Evolutionary conservation across 2,888 invertebrate genomes (phyloP).

Genomic region (Biston stratarius): DNA sequence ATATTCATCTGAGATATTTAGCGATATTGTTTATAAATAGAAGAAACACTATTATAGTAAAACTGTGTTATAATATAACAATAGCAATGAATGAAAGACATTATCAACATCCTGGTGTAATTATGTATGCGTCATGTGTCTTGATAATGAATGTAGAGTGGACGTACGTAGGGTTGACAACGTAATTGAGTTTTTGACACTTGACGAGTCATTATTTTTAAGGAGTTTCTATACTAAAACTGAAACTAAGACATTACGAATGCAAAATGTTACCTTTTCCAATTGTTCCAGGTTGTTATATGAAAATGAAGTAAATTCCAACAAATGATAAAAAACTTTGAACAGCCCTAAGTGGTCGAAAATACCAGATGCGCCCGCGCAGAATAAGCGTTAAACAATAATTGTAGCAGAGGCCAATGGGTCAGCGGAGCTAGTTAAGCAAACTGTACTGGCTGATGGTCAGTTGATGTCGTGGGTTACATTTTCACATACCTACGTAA

Average conservation of each 20-base stretch:
- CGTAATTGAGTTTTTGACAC: slow-evolving; percentile 12
- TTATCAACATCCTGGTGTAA: slow-evolving; percentile 77
- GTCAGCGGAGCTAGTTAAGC: slow-evolving; percentile 26
- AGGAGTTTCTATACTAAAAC: not conserved
- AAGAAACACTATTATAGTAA: slow-evolving; percentile 54
- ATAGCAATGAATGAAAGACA: slow-evolving; percentile 70
- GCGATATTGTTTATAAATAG: slow-evolving; percentile 61
- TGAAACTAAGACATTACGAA: not conserved
- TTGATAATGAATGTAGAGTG: slow-evolving; percentile 43
- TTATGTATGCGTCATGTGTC: slow-evolving; percentile 65
- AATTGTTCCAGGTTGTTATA: not conserved
- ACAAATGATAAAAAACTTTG: too few species aligned
- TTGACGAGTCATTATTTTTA: slow-evolving; percentile 13
- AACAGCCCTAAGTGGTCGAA: slow-evolving; percentile 34
- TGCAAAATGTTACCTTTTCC: not conserved
- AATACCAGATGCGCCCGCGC: slow-evolving; percentile 45
- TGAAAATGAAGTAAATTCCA: not conserved
- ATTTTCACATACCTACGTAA: slow-evolving; percentile 5
- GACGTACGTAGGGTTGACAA: slow-evolving; percentile 26
- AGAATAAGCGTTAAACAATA: slow-evolving; percentile 34
- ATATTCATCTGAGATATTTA: slow-evolving; percentile 48
- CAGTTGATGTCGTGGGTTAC: slow-evolving; percentile 16
- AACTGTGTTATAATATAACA: slow-evolving; percentile 58
- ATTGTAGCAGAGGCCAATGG: slow-evolving; percentile 37
- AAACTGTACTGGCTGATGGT: slow-evolving; percentile 6